phyloP scores from a whole-genome alignment of 2,888 invertebrate genomes.

The Tupiocoris notatus region DNA sequence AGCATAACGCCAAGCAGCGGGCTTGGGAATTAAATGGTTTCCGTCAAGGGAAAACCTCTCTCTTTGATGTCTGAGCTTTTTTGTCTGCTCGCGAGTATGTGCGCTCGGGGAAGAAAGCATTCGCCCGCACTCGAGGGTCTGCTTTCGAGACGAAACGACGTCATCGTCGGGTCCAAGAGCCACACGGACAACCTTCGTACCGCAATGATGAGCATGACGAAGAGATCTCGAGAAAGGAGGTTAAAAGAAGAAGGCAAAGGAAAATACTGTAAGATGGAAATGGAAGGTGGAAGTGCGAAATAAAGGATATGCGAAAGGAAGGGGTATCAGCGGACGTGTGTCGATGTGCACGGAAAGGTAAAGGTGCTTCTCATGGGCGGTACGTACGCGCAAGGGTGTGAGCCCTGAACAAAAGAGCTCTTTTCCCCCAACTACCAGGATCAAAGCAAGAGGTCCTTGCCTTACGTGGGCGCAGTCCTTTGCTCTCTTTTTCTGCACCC shows the following conservation, averaged over 20 bases:
- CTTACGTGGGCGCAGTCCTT: neutral
- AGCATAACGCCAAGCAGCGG: neutral
- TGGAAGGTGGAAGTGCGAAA: conserved; percentile 30
- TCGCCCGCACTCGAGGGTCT: neutral
- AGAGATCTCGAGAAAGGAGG: conserved; percentile 16
- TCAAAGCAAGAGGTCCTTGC: conserved; percentile 32
- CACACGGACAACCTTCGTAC: neutral
- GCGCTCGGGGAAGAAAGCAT: neutral
- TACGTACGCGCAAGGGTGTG: conserved; percentile 28
- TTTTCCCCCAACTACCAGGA: conserved; percentile 13
- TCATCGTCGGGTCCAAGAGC: conserved; percentile 5
- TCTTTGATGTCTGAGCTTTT: conserved; percentile 16
- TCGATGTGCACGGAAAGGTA: neutral
- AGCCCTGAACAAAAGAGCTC: conserved; percentile 28
- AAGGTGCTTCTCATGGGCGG: conserved; percentile 24
- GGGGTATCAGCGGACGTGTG: neutral
- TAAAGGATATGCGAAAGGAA: conserved; percentile 17
- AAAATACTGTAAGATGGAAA: neutral
- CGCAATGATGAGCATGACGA: conserved; percentile 25
- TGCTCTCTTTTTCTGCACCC: conserved; percentile 6
- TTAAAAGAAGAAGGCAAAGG: neutral
- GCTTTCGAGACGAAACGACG: conserved; percentile 21
- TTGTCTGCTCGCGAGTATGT: neutral
- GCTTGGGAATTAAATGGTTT: conserved; percentile 15
- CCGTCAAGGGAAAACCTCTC: neutral